Evolutionary conservation across 1,140 invertebrate genomes (phyloP).

Genomic region (Choristoneura fumiferana): DNA sequence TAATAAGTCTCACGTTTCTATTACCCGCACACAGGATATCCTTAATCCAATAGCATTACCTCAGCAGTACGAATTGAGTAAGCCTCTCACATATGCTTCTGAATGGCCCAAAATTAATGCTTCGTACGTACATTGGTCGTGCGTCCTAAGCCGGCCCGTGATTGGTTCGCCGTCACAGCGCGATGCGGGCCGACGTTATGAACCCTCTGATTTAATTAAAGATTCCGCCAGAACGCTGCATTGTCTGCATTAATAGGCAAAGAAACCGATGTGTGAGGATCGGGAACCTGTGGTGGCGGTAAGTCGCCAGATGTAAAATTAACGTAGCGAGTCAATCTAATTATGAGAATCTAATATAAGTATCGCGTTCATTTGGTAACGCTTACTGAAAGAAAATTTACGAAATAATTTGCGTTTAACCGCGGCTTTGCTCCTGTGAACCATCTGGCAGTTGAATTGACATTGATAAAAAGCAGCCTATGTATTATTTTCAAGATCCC

Average conservation of each 20-base stretch:
- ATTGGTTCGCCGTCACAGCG: constrained; percentile 58
- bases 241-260: constrained; percentile 24
- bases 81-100: constrained; percentile 10
- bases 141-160: constrained; percentile 43
- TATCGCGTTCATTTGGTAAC: too few relatives aligned
- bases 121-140: not conserved
- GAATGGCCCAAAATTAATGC: constrained; percentile 11
- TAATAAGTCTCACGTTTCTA: not conserved
- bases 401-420: too few relatives aligned
- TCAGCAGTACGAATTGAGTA: constrained; percentile 8
- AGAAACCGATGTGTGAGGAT: constrained; percentile 5
- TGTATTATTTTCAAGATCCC: too few relatives aligned
- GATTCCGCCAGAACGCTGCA: constrained; percentile 41
- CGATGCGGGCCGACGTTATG: constrained; percentile 51
- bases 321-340: too few relatives aligned
- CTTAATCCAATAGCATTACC: not conserved
- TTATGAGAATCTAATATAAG: too few relatives aligned
- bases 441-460: too few relatives aligned
- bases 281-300: too few relatives aligned
- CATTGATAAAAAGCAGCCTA: too few relatives aligned
- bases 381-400: too few relatives aligned
- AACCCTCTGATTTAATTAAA: constrained; percentile 68
- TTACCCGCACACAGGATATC: not conserved
- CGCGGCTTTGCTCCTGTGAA: too few relatives aligned
- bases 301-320: too few relatives aligned